A percentile compares a stretch with the other conserved stretches of the same genome.
Evolutionary conservation across 2,797 vertebrate species (phyloP).

Genomic region (Garrulus glandarius): DNA sequence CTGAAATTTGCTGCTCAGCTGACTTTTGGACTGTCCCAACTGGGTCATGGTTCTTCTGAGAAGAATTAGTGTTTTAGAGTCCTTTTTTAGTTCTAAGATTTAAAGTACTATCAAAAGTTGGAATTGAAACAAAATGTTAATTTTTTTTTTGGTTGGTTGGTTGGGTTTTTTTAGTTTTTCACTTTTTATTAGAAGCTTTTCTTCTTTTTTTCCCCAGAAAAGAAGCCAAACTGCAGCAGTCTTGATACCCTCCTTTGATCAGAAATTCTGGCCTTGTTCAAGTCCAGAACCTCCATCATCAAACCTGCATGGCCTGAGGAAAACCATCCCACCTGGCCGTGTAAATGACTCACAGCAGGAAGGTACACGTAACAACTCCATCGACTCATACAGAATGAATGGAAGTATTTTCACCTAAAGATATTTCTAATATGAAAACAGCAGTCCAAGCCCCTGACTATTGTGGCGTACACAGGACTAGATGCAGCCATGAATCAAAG

Average conservation of each 20-base stretch:
- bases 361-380: background rate
- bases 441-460: background rate
- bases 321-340: fast-evolving
- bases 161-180: background rate
- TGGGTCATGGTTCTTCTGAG: background rate
- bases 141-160: background rate
- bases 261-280: background rate
- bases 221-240: background rate
- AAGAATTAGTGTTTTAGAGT: background rate
- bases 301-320: background rate
- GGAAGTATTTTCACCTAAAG: background rate
- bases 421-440: background rate
- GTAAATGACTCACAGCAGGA: background rate
- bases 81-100: background rate
- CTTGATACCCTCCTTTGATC: background rate
- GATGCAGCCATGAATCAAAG: background rate
- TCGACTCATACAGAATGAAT: background rate
- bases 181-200: background rate
- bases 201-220: background rate
- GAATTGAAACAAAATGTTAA: background rate
- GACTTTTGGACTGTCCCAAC: background rate
- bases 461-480: background rate
- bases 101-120: background rate
- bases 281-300: background rate
- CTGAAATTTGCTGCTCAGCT: background rate